Conservation (phyloP, 2,113 vertebrate genomes). For the Aegotheles bennettii region DNA sequence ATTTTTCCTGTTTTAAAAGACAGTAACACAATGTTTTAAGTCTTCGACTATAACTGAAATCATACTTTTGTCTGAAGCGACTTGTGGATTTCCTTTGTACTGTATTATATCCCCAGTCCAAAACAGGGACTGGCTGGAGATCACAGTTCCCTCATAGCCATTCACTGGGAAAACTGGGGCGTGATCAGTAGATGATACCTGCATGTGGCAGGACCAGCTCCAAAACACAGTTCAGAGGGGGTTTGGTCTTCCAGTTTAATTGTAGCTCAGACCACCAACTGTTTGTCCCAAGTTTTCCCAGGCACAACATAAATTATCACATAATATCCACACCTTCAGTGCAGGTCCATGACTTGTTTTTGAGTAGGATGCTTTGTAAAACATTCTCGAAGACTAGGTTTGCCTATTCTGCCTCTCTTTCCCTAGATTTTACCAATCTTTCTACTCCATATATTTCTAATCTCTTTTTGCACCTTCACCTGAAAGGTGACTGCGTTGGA, state of each 20-base stretch:
- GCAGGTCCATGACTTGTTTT: not conserved
- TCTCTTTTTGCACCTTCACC: not conserved
- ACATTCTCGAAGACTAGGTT: not conserved
- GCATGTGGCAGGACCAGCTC: not conserved
- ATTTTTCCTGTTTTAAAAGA: not conserved
- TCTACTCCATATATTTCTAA: not conserved
- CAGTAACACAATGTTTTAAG: not conserved
- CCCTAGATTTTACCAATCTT: not conserved
- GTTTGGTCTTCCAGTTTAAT: not conserved
- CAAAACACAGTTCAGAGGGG: not conserved
- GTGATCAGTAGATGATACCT: not conserved
- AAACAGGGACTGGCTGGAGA: not conserved
- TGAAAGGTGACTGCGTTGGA: not conserved
- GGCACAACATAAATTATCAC: not conserved
- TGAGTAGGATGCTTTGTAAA: not conserved
- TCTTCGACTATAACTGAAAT: not conserved
- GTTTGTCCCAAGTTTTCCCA: not conserved
- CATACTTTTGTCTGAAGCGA: not conserved
- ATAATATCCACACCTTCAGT: not conserved
- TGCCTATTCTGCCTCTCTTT: not conserved
- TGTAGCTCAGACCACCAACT: not conserved
- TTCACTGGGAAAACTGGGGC: not conserved
- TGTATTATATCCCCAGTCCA: not conserved
- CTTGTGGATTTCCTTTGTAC: not conserved
- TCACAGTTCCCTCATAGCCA: accelerated